phyloP scores from a whole-genome alignment of 2,113 vertebrate species.

The Mirounga angustirostris region DNA sequence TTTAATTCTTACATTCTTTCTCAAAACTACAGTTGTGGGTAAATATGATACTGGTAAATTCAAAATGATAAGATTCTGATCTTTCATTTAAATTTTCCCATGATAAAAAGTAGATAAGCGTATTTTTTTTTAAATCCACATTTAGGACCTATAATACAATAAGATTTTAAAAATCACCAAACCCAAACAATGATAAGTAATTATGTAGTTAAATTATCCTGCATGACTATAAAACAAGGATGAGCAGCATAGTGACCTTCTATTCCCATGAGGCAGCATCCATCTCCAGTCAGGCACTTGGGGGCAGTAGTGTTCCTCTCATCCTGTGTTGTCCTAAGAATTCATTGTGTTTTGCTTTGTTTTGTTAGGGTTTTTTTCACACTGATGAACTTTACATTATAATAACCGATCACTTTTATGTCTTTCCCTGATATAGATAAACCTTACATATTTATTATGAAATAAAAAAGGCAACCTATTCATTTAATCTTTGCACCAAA shows the following conservation, averaged over 20 bases:
- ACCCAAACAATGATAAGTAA: not conserved
- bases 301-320: slow-evolving; percentile 71
- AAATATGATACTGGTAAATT: not conserved
- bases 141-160: not conserved
- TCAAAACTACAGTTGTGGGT: not conserved
- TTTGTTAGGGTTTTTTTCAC: not conserved
- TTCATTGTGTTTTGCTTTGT: not conserved
- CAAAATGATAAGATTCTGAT: not conserved
- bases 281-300: slow-evolving; percentile 24
- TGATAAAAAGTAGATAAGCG: not conserved
- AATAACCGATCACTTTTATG: not conserved
- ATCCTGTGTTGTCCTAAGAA: not conserved
- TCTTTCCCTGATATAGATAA: not conserved
- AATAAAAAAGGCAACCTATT: not conserved
- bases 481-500: not conserved
- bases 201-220: not conserved
- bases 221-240: not conserved
- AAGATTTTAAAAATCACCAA: not conserved
- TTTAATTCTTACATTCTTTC: not conserved
- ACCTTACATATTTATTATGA: not conserved
- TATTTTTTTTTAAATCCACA: not conserved
- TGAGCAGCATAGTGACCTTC: not conserved
- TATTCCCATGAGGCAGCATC: not conserved
- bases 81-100: not conserved
- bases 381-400: not conserved